Evolutionary conservation across 2,113 vertebrate species (phyloP).

Genomic region (Platichthys flesus): DNA sequence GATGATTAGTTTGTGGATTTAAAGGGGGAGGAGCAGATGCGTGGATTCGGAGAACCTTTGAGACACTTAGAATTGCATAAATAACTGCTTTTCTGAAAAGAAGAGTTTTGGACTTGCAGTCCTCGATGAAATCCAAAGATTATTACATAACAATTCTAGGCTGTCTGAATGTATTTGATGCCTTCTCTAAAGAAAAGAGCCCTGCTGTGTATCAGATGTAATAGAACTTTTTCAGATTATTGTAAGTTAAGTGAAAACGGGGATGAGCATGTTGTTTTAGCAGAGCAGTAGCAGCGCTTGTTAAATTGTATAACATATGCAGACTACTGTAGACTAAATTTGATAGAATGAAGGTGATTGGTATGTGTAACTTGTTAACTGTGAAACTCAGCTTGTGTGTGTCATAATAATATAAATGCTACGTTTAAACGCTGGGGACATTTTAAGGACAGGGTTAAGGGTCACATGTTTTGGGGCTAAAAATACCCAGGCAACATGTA

Average conservation of each 20-base stretch:
- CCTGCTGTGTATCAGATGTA: not conserved
- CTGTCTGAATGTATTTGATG: slow-evolving; percentile 14
- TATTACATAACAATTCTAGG: slow-evolving; percentile 12
- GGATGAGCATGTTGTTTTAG: not conserved
- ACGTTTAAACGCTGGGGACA: slow-evolving; percentile 4
- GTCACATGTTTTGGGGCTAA: slow-evolving; percentile 59
- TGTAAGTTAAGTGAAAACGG: not conserved
- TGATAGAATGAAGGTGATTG: slow-evolving; percentile 1
- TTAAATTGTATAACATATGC: not conserved
- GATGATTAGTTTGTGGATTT: slow-evolving; percentile 17
- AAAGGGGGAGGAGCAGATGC: not conserved
- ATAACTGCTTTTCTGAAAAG: not conserved
- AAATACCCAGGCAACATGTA: slow-evolving; percentile 58
- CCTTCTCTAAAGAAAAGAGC: not conserved
- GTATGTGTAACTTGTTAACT: not conserved
- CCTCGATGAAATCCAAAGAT: not conserved
- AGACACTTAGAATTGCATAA: not conserved
- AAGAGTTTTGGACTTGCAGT: not conserved
- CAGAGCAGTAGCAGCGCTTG: not conserved
- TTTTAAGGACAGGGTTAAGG: slow-evolving; percentile 17
- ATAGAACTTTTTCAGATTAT: not conserved
- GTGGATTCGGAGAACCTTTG: slow-evolving; percentile 14
- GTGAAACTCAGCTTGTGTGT: not conserved
- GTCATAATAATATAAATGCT: not conserved
- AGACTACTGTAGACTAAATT: not conserved